Evolutionary conservation across 1,140 invertebrate species (phyloP), one percentile per base, ranked within the genome.

Genomic region (Brachionus rubens): DNA sequence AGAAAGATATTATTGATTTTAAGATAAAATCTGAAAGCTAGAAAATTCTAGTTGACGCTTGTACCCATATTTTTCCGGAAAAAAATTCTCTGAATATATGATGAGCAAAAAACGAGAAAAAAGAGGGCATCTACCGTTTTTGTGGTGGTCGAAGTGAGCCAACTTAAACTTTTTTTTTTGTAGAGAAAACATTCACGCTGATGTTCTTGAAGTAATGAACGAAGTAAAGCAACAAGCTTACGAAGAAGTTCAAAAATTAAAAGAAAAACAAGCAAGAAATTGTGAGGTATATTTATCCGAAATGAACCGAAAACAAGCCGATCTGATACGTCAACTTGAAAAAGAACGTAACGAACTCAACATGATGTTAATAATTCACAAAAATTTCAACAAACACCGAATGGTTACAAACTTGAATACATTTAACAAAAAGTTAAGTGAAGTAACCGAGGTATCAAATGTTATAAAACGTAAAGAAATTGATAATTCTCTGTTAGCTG

Each of bases 261-360:
- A 59, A 36, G 54, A 59, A 12, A 59, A 59, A 36, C 54, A 59
- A 19, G 54, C 54, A 7, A 59, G 36, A 16, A 59, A 59, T 19
- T 59, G 54, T 19, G 14, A 28, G 36, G 54, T 59, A 36, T 59
- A 21, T 36, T 28, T 65, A 14, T 10, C 59, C 10, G 59, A 41
- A 16, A 21, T 26, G 24, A 33, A 70, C 2, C 14, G 24, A 77
- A 59, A 36, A 26, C 41, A 79, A 40, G 78, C 80, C 6, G 80
- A 82, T 26, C 77, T 79, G 33, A 67, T 83, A 10, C 77, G 80
- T 21, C 52, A 77, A 12, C 48, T 83, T 1, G 79, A 83, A 68
- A 78, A 80, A 56, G 82, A 83, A 52, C 83, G 83, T 72, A 78
- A 81, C 54, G 78, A 80, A 9, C 79, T 85, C 46, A 81, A 79